These are phyloP conservation scores for Dipodomys spectabilis DNA, from an alignment of 2,113 vertebrate genomes.

Conservation along the genomic window DNA sequence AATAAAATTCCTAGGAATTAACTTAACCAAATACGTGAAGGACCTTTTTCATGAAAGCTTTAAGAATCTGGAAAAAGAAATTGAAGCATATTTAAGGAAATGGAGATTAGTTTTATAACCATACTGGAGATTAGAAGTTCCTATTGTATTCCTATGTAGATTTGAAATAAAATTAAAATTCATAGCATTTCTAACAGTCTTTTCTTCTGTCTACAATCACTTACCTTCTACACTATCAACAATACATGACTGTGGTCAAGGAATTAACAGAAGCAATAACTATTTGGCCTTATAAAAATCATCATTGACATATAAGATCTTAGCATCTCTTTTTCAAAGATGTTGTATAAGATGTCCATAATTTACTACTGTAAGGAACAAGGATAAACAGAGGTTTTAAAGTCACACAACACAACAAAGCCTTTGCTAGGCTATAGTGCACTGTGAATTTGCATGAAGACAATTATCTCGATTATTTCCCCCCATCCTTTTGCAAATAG, in stretches of 20 bases:
- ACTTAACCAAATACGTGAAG: no score
- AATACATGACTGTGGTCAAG: neutral
- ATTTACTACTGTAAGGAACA: neutral
- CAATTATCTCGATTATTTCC: neutral
- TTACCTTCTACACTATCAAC: neutral
- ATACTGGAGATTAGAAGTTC: neutral
- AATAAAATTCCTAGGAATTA: no score
- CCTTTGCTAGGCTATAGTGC: neutral
- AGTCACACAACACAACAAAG: neutral
- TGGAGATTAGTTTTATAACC: neutral
- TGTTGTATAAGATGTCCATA: neutral
- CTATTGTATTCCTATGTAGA: neutral
- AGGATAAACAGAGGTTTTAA: neutral
- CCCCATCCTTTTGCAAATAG: neutral
- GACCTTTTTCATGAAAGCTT: no score
- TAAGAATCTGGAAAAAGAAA: no score
- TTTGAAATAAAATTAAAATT: neutral
- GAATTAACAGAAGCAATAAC: neutral
- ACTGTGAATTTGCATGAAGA: neutral
- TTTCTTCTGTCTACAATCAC: neutral
- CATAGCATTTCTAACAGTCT: neutral
- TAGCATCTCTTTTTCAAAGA: neutral
- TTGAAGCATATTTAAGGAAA: no score
- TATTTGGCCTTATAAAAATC: neutral
- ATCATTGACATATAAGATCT: neutral